phyloP scores from a whole-genome alignment of 2,888 invertebrate genomes.

The Salticus scenicus region DNA sequence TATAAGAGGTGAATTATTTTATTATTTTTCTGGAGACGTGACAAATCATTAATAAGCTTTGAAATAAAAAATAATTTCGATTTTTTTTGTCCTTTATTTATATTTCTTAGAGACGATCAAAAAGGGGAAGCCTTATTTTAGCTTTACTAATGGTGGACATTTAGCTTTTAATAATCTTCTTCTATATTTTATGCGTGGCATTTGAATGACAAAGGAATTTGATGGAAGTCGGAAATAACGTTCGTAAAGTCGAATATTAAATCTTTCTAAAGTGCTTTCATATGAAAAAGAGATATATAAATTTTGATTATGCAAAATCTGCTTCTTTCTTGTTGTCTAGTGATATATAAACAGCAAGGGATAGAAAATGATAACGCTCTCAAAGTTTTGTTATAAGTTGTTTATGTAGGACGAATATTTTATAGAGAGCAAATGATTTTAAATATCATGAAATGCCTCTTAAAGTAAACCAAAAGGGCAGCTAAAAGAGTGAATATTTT shows the following conservation, averaged over 20 bases:
- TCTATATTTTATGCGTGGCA: neutral
- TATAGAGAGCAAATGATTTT: too few relatives aligned
- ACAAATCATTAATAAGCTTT: neutral
- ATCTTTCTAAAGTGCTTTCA: neutral
- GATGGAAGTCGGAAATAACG: neutral
- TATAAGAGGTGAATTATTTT: neutral
- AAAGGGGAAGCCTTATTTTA: neutral
- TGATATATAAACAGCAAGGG: too few relatives aligned
- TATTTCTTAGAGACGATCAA: neutral
- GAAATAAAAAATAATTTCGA: too few relatives aligned
- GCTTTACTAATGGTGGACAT: neutral
- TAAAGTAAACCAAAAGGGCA: too few relatives aligned
- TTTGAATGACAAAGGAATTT: neutral
- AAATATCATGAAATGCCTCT: too few relatives aligned
- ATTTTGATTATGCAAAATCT: neutral
- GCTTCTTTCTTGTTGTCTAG: neutral
- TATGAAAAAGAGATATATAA: neutral
- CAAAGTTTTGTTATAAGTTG: too few relatives aligned
- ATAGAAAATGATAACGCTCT: too few relatives aligned
- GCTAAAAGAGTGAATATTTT: too few relatives aligned
- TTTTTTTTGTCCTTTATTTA: too few relatives aligned
- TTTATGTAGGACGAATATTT: too few relatives aligned
- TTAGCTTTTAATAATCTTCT: neutral
- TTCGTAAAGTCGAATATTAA: neutral
- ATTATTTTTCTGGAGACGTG: neutral